Evolutionary conservation across 2,888 invertebrate species (phyloP).

Genomic region (Drosophila merina): DNA sequence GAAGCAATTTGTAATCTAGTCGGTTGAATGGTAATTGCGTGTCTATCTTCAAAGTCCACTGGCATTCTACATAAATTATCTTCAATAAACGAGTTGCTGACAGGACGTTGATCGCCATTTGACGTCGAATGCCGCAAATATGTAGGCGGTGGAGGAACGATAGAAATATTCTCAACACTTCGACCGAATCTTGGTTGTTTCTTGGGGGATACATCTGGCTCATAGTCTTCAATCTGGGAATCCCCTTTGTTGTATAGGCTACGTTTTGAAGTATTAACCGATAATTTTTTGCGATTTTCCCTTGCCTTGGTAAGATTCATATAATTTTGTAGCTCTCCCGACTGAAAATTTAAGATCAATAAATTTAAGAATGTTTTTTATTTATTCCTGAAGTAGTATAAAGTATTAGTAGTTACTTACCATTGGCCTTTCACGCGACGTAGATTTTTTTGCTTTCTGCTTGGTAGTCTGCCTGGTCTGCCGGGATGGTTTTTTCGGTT

Average conservation of each 20-base stretch:
- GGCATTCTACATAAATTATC: not conserved
- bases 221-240: slow-evolving; percentile 7
- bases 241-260: slow-evolving; percentile 39
- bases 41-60: not conserved
- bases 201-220: slow-evolving; percentile 7
- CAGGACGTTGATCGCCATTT: not conserved
- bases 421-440: not conserved
- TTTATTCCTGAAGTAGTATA: not conserved
- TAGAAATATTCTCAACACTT: slow-evolving; percentile 4
- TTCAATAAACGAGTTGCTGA: not conserved
- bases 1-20: not conserved
- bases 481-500: not conserved
- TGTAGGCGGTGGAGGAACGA: slow-evolving; percentile 39
- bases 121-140: slow-evolving; percentile 36
- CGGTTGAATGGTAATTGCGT: no score
- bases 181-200: slow-evolving; percentile 10
- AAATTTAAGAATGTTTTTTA: no score
- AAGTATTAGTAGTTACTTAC: not conserved
- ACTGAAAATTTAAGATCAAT: slow-evolving; percentile 3
- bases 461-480: no score
- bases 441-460: not conserved
- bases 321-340: slow-evolving; percentile 25
- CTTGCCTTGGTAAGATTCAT: slow-evolving; percentile 18
- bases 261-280: slow-evolving; percentile 14
- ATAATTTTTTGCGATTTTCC: slow-evolving; percentile 2